Conservation (phyloP, 2,888 invertebrate species). For the Drosophila rellima region DNA sequence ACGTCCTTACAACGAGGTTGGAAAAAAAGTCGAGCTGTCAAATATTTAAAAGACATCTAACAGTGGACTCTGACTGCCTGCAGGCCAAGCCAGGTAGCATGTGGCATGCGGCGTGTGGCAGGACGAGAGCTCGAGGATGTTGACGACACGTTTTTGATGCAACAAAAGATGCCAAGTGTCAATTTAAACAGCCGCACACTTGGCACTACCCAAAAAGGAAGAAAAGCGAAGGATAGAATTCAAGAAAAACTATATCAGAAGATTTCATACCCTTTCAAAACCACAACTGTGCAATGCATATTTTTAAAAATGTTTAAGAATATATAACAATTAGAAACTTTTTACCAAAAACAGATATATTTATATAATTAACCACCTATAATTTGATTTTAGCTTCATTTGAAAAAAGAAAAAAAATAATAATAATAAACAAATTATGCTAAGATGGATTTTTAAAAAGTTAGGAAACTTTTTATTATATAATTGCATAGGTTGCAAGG, state of each 20-base stretch:
- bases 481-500: no score
- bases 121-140: conserved; percentile 13
- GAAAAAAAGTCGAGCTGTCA: conserved; percentile 45
- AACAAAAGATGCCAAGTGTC: conserved; percentile 81
- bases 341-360: no score
- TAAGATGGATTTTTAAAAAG: background rate
- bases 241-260: background rate
- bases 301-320: no score
- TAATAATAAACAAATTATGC: background rate
- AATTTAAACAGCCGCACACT: conserved; percentile 79
- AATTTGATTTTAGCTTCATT: background rate
- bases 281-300: no score
- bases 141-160: conserved; percentile 70
- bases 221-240: background rate
- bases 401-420: background rate
- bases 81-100: conserved; percentile 13
- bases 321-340: no score
- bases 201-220: conserved; percentile 35
- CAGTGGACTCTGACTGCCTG: conserved; percentile 33
- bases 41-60: conserved; percentile 63
- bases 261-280: background rate
- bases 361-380: no score
- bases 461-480: no score
- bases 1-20: conserved; percentile 26
- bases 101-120: conserved; percentile 14